Base-by-base conservation (phyloP, 2,888 invertebrate species). In the Lepas anatifera region DNA sequence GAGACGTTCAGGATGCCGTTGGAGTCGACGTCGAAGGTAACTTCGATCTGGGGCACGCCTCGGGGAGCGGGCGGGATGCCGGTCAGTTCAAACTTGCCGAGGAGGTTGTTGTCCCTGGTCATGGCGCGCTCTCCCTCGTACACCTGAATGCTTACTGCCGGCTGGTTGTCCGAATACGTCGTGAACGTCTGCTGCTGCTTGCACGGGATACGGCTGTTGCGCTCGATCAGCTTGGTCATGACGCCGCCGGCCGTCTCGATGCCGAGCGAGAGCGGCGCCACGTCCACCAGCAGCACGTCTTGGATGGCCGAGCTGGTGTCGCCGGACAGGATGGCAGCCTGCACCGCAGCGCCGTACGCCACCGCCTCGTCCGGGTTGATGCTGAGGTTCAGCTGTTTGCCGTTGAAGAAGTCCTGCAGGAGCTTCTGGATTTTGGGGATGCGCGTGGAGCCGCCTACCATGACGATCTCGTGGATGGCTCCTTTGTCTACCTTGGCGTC, bases 81-180 rank as follows among this genome's bases (percentile, higher is more conserved):
- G 4, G 48, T 72, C 67, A 68, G 70, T 8, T 68, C 69, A 71
- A 71, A 70, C 25, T 1, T 25, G 29, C 67, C 39, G 10, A 46
- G 22, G 25, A 70, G 25, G 29, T n/a, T 39, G 84, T 95, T 95
- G 79, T 95, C 95, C 79, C 90, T 93, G 76, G 95, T 95, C 94
- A 95, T 93, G 69, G 94, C 91, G 75, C 95, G 88, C 82, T 95
- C 95, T 72, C 92, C 95, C 83, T 95, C 95, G 78, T 89, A 95
- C 1, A 95, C 94, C 76, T 83, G 84, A 74, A 86, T 84, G 63
- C 83, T 76, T 18, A 87, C 86, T 69, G 84, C 85, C 39, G 86
- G 85, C 78, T 88, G 88, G 78, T 87, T 87, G 79, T 89, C 87
- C 1, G 85, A 81, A 78, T 85, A 87, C 16, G 87, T 87, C 50